Base-by-base conservation (phyloP, 2,797 vertebrate species). In the Rhodeus uyekii region DNA sequence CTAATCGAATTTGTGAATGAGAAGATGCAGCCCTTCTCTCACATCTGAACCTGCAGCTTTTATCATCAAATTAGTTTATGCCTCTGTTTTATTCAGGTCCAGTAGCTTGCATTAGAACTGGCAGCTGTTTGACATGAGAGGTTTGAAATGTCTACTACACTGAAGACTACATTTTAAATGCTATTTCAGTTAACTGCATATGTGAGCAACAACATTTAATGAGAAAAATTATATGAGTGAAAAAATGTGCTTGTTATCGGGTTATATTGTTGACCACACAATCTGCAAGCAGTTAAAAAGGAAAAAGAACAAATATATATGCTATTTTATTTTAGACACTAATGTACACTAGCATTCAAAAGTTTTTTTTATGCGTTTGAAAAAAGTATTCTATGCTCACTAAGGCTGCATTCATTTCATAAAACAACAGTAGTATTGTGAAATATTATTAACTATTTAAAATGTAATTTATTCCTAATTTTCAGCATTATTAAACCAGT, bases 101-200 rank as follows among this genome's bases (percentile, higher is more conserved):
- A 6, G 44, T 5, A 5, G 8, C 19, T 61, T 12, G 2, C 1
- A 68, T 79, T 24, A 53, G 24, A 69, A 42, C 24, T 69, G 64
- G 64, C 77, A 64, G 79, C 32, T 74, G 44, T 81, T 81, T 80
- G 39, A 80, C 63, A 63, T 27, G 3, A 68, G 27, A 60, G 27
- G 7, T 36, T 42, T 64, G 39, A 83, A 83, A 44, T 71, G 19
- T 72, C 78, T 72, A 55, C 12, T 72, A 48, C 24, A 14, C 39
- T n/a, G 38, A 13, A 44, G 73, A 61, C 10, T 14, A 44, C 38
- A 9, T 27, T 50, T 53, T 36, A 72, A 71, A 46, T 36, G 50
- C 14, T 71, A n/a, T 46, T 44, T 6, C 58, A 46, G 76, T 67
- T 50, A 50, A 65, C 76, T 27, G 44, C 14, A 38, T 50, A 18